Evolutionary conservation across 2,888 invertebrate species (phyloP).

Genomic region (Coleophora deauratella): DNA sequence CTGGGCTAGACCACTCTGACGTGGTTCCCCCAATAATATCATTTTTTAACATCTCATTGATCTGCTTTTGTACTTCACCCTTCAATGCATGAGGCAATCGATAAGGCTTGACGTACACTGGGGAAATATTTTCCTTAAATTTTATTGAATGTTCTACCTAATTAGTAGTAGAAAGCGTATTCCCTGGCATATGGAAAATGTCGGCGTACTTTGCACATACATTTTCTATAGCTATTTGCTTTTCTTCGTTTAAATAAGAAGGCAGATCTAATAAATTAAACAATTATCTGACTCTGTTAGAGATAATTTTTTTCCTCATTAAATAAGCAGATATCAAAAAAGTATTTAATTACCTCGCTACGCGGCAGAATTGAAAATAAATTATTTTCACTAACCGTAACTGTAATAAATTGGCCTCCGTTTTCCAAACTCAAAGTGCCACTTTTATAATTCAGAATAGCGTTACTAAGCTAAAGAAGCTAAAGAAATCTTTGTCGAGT

Average conservation of each 20-base stretch:
- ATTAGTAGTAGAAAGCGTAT: conserved; percentile 14
- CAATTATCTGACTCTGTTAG: conserved; percentile 15
- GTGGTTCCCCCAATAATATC: too few relatives aligned
- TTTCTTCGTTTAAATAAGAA: conserved; percentile 11
- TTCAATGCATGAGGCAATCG: conserved; percentile 15
- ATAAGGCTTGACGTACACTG: conserved; percentile 17
- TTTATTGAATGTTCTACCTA: conserved; percentile 12
- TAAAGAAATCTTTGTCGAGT: conserved; percentile 15
- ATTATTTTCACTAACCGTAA: background rate
- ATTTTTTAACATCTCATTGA: conserved; percentile 13
- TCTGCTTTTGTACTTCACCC: conserved; percentile 14
- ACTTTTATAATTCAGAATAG: conserved; percentile 8
- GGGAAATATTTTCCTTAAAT: conserved; percentile 10
- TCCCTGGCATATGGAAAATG: conserved; percentile 15
- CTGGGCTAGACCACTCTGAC: too few relatives aligned
- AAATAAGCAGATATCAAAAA: conserved; percentile 14
- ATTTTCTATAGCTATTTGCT: conserved; percentile 8
- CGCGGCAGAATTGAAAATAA: conserved; percentile 10
- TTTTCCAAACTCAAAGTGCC: conserved; percentile 4
- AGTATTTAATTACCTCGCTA: conserved; percentile 13
- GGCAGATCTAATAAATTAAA: conserved; percentile 13
- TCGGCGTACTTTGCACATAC: conserved; percentile 18
- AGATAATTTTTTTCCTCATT: conserved; percentile 7
- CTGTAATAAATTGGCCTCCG: background rate
- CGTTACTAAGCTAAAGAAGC: too few relatives aligned